Base-by-base conservation (phyloP, 1,140 invertebrate genomes). In the Drosophila tsacasi region DNA sequence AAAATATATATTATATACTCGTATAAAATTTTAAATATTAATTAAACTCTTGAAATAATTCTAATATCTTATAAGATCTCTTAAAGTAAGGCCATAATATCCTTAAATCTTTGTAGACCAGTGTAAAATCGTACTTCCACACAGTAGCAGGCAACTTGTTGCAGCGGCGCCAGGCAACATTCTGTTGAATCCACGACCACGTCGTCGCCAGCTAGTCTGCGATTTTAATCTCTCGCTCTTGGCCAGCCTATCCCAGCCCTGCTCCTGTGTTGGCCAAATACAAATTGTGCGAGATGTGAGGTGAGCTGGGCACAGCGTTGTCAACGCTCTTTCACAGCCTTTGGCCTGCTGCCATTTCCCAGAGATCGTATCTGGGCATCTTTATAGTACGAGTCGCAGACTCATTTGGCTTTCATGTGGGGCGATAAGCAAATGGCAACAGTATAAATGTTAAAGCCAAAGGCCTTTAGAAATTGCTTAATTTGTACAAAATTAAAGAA, bases 171-270 rank as follows among this genome's bases (percentile, higher is more conserved):
- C 84, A 75, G 49, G 63, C 76, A 65, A 69, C 52, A 69, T 71
- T 62, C 39, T 73, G 63, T 62, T 67, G 49, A 49, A 50, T 63
- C 47, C 64, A 85, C 55, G 64, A 76, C 80, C 30, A 68, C 50
- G 13, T 50, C 54, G 79, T 60, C 85, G 84, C 78, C 84, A 52
- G 81, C 35, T 58, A 73, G 84, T 89, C 84, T 89, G 85, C 78
- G 85, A 89, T 89, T 90, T 69, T 89, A 72, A 89, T 90, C 84
- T 90, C 23, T 50, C 13, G 19, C 63, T 32, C 63, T 39, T 50
- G 64, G 57, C 76, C 75, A 83, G 76, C 46, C 71, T 67, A 49
- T 67, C 32, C 55, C 35, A n/a, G 32, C 35, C 35, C 35, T 37
- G 17, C 54, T 58, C 32, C 66, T 55, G 47, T 47, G 52, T 49